These are phyloP conservation scores for Cyclophora punctaria DNA, from an alignment of 2,888 invertebrate genomes.

Conservation along the genomic window DNA sequence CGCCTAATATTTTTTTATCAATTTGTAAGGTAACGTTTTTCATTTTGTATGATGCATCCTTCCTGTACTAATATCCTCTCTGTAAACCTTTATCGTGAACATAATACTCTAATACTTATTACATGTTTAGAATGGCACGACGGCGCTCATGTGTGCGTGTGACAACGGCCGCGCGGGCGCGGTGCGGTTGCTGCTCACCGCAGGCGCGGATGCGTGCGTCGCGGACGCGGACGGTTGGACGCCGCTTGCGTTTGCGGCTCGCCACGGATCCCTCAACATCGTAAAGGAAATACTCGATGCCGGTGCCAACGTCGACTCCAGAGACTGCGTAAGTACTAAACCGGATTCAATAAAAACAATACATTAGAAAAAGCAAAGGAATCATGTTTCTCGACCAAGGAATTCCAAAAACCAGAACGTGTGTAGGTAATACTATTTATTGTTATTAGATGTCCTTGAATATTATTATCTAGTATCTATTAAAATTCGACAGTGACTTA, in stretches of 20 bases:
- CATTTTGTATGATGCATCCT: no score
- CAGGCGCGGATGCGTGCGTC: conserved; percentile 94
- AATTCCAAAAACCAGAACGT: no score
- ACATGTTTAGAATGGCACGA: conserved; percentile 86
- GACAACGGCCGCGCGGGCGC: conserved; percentile 89
- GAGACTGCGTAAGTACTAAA: conserved; percentile 82
- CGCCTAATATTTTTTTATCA: no score
- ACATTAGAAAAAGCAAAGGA: no score
- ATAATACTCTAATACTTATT: no score
- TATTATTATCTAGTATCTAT: not conserved
- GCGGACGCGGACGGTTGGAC: conserved; percentile 97
- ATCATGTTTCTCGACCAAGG: no score
- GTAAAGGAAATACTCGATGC: conserved; percentile 88
- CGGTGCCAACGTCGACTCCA: conserved; percentile 89
- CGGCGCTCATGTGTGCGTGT: conserved; percentile 94
- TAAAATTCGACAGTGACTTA: not conserved
- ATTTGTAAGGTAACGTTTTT: no score
- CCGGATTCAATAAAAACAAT: not conserved
- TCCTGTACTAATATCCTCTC: no score
- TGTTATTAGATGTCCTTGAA: no score
- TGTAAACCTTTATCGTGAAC: no score
- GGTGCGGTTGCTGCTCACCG: conserved; percentile 87
- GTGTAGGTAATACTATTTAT: no score
- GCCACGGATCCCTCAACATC: conserved; percentile 89
- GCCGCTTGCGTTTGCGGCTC: conserved; percentile 91